A percentile compares a stretch with the other conserved stretches of the same genome.
Evolutionary conservation across 1,140 invertebrate species (phyloP).

Genomic region (Pseudomyrmex gracilis): DNA sequence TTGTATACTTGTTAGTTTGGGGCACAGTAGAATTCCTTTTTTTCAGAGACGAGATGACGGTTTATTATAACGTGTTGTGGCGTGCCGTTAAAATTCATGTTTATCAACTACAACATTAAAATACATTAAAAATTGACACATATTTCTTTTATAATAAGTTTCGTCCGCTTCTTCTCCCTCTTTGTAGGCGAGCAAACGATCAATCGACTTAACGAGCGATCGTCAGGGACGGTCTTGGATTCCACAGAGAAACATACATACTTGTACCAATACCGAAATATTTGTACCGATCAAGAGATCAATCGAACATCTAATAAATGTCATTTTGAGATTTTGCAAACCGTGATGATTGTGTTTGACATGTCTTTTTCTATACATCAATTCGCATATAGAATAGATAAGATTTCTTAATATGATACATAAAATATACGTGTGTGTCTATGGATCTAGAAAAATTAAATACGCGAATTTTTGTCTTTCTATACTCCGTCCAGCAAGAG

Average conservation of each 20-base stretch:
- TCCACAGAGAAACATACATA: conserved; percentile 54
- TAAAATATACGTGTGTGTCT: not conserved
- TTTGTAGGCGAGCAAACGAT: conserved; percentile 21
- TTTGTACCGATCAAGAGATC: conserved; percentile 26
- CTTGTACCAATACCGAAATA: conserved; percentile 13
- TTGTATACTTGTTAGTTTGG: conserved; percentile 45
- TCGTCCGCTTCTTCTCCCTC: conserved; percentile 39
- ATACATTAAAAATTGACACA: conserved; percentile 85
- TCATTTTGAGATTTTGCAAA: conserved; percentile 13
- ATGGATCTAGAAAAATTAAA: not conserved
- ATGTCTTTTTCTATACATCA: not conserved
- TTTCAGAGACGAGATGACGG: conserved; percentile 19
- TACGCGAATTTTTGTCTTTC: too few species aligned
- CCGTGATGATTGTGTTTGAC: not conserved
- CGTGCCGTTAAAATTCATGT: conserved; percentile 46
- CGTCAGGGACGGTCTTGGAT: conserved; percentile 66
- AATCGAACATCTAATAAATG: not conserved
- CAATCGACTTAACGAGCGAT: conserved; percentile 18
- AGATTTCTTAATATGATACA: not conserved
- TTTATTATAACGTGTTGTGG: conserved; percentile 38
- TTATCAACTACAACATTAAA: conserved; percentile 79
- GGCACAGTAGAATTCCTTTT: conserved; percentile 19
- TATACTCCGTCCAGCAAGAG: too few species aligned
- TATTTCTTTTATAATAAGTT: conserved; percentile 74
- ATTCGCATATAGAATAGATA: not conserved